Percentiles rank a stretch among this genome's conserved stretches.
Evolutionary conservation across 2,888 invertebrate genomes (phyloP).

Genomic region (Drosophila falleni): DNA sequence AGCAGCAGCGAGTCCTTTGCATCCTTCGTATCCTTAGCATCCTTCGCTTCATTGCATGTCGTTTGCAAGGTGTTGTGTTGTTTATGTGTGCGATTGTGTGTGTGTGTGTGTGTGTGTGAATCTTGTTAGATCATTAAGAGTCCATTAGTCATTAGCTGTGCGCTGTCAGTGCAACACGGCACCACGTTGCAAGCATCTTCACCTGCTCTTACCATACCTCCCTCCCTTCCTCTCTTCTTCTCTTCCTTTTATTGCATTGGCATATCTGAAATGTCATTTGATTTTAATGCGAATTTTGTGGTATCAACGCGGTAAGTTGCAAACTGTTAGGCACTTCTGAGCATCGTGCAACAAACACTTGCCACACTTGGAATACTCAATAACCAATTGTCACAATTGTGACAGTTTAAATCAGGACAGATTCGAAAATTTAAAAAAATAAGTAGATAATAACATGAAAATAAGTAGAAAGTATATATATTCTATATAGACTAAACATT

Average conservation of each 20-base stretch:
- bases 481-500: too few species aligned
- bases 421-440: too few species aligned
- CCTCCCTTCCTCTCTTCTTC: too few species aligned
- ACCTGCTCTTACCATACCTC: background rate
- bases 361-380: background rate
- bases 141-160: constrained; percentile 83
- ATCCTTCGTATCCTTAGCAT: constrained; percentile 20
- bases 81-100: constrained; percentile 14
- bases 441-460: too few species aligned
- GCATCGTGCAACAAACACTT: constrained; percentile 31
- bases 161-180: constrained; percentile 38
- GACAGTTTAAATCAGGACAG: too few species aligned
- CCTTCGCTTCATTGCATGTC: constrained; percentile 61
- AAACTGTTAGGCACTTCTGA: constrained; percentile 28
- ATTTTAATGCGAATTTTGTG: constrained; percentile 70
- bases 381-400: constrained; percentile 6
- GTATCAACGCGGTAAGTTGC: constrained; percentile 26
- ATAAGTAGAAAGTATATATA: too few species aligned
- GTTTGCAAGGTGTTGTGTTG: constrained; percentile 55
- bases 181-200: constrained; percentile 32
- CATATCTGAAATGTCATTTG: constrained; percentile 65
- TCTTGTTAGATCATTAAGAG: constrained; percentile 83
- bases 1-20: constrained; percentile 11
- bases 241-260: background rate
- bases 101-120: constrained; percentile 39